A percentile compares a stretch with the other conserved stretches of the same genome.
Evolutionary conservation across 2,888 invertebrate species (phyloP).

Genomic region (Ephialtes manifestator): DNA sequence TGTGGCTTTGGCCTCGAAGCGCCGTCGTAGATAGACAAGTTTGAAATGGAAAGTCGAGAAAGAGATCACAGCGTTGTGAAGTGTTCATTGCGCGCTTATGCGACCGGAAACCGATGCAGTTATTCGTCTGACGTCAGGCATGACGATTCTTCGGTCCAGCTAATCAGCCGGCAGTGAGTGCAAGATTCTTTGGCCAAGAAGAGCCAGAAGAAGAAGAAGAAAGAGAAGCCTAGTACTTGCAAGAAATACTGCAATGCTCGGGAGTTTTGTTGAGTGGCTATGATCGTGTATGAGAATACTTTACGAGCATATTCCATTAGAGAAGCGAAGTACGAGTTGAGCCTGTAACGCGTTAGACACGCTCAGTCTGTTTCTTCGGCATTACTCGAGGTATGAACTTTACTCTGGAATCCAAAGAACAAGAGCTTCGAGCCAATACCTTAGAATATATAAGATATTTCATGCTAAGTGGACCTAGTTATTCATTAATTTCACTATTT

Average conservation of each 20-base stretch:
- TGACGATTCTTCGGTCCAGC: constrained; percentile 62
- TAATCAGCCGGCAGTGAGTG: constrained; percentile 36
- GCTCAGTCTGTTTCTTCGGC: constrained; percentile 25
- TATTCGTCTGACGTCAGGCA: constrained; percentile 52
- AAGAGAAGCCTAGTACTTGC: not conserved
- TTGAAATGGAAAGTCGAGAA: constrained; percentile 53
- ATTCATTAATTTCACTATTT: not conserved
- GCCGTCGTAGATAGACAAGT: constrained; percentile 19
- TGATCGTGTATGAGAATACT: constrained; percentile 42
- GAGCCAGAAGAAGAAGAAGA: constrained; percentile 28
- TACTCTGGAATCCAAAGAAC: constrained; percentile 21
- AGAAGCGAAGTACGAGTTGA: constrained; percentile 25
- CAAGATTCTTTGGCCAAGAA: not conserved
- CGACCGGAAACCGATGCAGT: constrained; percentile 59
- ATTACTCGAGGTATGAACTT: constrained; percentile 36
- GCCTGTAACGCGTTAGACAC: constrained; percentile 45
- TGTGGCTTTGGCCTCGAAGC: constrained; percentile 12
- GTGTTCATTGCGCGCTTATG: constrained; percentile 1
- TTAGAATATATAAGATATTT: not conserved
- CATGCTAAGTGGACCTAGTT: not conserved
- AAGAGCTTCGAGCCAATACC: constrained; percentile 33
- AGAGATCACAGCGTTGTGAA: constrained; percentile 1
- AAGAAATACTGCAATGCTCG: constrained; percentile 20
- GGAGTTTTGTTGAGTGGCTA: constrained; percentile 48
- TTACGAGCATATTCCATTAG: constrained; percentile 67